Evolutionary conservation across 1,140 invertebrate genomes (phyloP), one percentile per base, ranked within the genome.

Genomic region (Bombus terrestris): DNA sequence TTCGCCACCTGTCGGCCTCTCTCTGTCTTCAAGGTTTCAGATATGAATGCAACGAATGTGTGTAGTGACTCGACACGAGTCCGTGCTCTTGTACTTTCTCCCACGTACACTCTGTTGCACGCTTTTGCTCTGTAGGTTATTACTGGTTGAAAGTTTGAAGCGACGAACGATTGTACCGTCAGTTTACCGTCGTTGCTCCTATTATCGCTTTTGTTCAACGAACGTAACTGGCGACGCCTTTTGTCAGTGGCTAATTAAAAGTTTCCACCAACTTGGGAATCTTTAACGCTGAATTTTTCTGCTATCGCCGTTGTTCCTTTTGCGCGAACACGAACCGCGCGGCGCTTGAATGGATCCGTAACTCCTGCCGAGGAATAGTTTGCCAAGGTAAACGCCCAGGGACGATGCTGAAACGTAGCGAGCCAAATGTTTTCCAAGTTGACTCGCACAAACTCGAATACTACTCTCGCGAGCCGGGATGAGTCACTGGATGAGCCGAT

Each of bases 401-500:
- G n/a, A 66, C 25, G 62, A 43, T 47, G 41, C 12, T n/a, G 43
- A 53, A 57, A 59, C n/a, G 32, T 57, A 66, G 18, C 22, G 22
- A 62, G 78, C 2, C 64, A 43, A 84, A 79, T 72, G 66, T 72
- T 80, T 79, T 71, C 25, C 18, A 43, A 71, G 25, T 84, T 43
- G 47, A 68, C 62, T 66, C 18, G 73, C 39, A 13, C 64, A 25
- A 43, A 47, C 32, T 84, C 32, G 32, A 62, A n/a, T 59, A 79
- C 39, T 84, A n/a, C 2, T 39, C 37, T 8, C 32, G 5, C 28
- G 15, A 39, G 12, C 1, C 57, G 41, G 25, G 57, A 73, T 71
- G 83, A 85, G 76, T 85, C 41, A 80, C 28, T 89, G 37, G n/a
- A 57, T 64, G 73, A 84, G 74, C 37, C 78, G 68, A 87, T 87